Percentiles rank a stretch among this genome's conserved stretches.
Conservation (phyloP, 2,113 vertebrate genomes). For the Trachemys scripta region DNA sequence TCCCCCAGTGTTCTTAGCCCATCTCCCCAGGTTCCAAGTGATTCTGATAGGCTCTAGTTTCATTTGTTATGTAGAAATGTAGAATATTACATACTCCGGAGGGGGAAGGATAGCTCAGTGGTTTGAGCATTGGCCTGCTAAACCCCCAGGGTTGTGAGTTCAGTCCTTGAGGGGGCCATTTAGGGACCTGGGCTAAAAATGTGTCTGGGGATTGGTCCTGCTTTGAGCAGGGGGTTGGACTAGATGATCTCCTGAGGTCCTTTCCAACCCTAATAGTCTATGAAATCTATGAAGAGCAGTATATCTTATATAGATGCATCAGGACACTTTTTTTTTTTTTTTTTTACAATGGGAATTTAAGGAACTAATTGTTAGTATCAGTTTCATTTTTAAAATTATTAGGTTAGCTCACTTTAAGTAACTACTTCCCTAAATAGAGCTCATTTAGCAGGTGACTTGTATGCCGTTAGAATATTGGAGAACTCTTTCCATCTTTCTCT, state of each 20-base stretch:
- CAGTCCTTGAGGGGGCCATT: too few species aligned
- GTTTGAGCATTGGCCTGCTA: too few species aligned
- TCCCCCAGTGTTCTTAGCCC: background rate
- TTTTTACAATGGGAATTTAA: background rate
- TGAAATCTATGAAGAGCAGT: too few species aligned
- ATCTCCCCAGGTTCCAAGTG: background rate
- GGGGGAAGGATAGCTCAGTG: too few species aligned
- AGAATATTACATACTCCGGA: background rate
- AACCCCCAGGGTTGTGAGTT: too few species aligned
- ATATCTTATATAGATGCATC: background rate
- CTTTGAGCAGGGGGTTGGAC: too few species aligned
- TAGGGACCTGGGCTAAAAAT: too few species aligned
- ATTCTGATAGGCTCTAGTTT: background rate
- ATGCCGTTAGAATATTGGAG: background rate
- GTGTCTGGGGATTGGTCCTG: too few species aligned
- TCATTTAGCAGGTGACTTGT: background rate
- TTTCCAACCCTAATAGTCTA: too few species aligned
- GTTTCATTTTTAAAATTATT: background rate
- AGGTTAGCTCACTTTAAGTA: background rate
- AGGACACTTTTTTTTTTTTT: background rate
- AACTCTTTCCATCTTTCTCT: slow-evolving; percentile 78
- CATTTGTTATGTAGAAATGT: background rate
- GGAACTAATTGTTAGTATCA: background rate
- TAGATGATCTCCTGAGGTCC: too few species aligned
- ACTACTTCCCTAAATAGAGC: background rate